Base-by-base conservation (phyloP, 2,888 invertebrate species). In the Tholera decimalis region DNA sequence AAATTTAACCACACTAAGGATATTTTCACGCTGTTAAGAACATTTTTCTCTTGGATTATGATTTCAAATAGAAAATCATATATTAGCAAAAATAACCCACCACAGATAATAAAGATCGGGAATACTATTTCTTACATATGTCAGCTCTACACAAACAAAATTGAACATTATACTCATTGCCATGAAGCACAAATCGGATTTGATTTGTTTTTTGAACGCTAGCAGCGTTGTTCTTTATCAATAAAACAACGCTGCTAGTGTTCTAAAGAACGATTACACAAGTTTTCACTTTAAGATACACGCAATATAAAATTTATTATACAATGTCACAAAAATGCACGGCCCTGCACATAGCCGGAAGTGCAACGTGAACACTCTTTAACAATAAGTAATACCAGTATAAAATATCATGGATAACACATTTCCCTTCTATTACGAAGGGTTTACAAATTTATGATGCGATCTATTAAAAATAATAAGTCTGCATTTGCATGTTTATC, bases 1-100 rank as follows among this genome's bases (percentile, higher is more conserved):
- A 26, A 24, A n/a, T 56, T 26, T 20, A 35, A 35, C 15, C 15
- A 2, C 35, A 35, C 35, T 6, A 15, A 15, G 3, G 9, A 61
- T 20, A 26, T 8, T 11, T 11, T 9, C 41, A 30, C 26, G 7
- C 1, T n/a, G n/a, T n/a, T n/a, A n/a, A n/a, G n/a, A n/a, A n/a
- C n/a, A n/a, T n/a, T n/a, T n/a, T n/a, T n/a, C n/a, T n/a, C n/a
- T n/a, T n/a, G n/a, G n/a, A n/a, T n/a, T n/a, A n/a, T n/a, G n/a
- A n/a, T n/a, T n/a, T n/a, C n/a, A n/a, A n/a, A n/a, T n/a, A n/a
- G n/a, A n/a, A n/a, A 58, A 50, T 37, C 30, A 58, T 35, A 35
- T 22, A 39, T 43, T 22, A 43, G 13, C 39, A 33, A 57, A 76
- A 57, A 49, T 13, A 53, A 76, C 35, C 46, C 35, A 75, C 39